Base-by-base conservation (phyloP, 1,140 invertebrate species). In the Cydia splendana region DNA sequence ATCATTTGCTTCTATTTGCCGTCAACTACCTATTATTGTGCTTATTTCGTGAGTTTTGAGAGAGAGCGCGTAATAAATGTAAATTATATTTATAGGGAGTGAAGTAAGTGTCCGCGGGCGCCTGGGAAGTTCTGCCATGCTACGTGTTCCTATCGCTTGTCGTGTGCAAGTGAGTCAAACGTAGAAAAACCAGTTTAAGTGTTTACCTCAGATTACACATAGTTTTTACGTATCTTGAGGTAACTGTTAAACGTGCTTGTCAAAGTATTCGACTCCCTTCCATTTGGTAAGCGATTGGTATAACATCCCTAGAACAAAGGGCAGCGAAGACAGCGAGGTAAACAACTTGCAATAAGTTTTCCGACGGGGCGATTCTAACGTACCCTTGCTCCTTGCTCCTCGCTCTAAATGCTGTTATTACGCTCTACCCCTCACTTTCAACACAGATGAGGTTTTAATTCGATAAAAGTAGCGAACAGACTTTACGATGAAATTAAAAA, bases 281-380 rank as follows among this genome's bases (percentile, higher is more conserved):
- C 2, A 24, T 12, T 62, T 24, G 9, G 57, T 20, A 62, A 62
- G 57, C 7, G 18, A 62, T 62, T 62, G 57, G 20, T 7, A 62
- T 24, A 62, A 24, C 57, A 62, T 0, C n/a, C 57, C 75, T 76
- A 65, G 83, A 87, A 88, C 86, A 88, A 91, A 88, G 83, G 87
- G 80, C 82, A 78, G 80, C 75, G 84, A 85, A 83, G 81, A 81
- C 81, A 82, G 53, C 80, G 83, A 82, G 67, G 83, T 88, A 89
- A 88, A 89, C 88, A 88, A 89, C 81, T 89, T 87, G 85, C 82
- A 87, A 87, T 88, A 88, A 87, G 83, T 88, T 88, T 85, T 78
- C 80, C 85, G 79, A 81, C 75, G 79, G 76, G 76, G 79, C 84
- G 82, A 87, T 83, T 82, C 85, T 80, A 77, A 80, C 81, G 83